These are phyloP conservation scores for Pantherophis guttatus DNA, from an alignment of 2,113 vertebrate species.

Conservation along the genomic window DNA sequence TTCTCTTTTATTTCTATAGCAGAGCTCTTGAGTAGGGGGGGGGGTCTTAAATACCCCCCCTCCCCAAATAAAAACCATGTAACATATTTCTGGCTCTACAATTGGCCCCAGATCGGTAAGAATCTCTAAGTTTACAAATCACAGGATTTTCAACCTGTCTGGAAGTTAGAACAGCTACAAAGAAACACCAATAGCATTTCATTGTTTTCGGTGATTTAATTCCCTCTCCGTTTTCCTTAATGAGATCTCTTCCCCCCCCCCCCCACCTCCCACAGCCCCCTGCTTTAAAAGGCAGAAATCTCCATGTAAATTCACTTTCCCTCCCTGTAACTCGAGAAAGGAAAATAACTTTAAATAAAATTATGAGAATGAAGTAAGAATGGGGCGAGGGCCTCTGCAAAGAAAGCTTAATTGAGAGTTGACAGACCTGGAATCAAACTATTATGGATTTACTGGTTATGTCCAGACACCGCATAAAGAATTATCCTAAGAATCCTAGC, in stretches of 20 bases:
- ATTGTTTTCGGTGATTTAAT: slow-evolving; percentile 48
- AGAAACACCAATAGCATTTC: slow-evolving; percentile 60
- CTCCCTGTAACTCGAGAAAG: slow-evolving; percentile 58
- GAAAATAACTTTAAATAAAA: slow-evolving; percentile 56
- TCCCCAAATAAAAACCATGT: rapidly evolving
- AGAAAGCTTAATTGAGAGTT: background rate
- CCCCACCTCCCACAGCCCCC: slow-evolving; percentile 11
- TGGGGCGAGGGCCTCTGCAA: background rate
- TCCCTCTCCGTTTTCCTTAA: slow-evolving; percentile 41
- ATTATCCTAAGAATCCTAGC: background rate
- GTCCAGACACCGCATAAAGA: background rate
- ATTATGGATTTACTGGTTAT: background rate
- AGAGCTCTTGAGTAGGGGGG: slow-evolving; percentile 29
- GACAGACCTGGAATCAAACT: background rate
- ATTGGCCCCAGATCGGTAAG: slow-evolving; percentile 16
- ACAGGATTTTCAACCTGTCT: slow-evolving; percentile 31
- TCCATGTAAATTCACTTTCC: background rate
- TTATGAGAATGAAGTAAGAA: background rate
- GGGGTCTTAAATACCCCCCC: background rate
- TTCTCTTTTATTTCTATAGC: slow-evolving; percentile 41
- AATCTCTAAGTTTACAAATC: slow-evolving; percentile 57
- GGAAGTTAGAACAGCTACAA: slow-evolving; percentile 60
- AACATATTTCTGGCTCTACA: slow-evolving; percentile 31
- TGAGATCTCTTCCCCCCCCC: slow-evolving; percentile 55
- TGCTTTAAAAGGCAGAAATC: background rate